Conservation (phyloP, 2,797 vertebrate genomes). For the Emydoidea blandingii region DNA sequence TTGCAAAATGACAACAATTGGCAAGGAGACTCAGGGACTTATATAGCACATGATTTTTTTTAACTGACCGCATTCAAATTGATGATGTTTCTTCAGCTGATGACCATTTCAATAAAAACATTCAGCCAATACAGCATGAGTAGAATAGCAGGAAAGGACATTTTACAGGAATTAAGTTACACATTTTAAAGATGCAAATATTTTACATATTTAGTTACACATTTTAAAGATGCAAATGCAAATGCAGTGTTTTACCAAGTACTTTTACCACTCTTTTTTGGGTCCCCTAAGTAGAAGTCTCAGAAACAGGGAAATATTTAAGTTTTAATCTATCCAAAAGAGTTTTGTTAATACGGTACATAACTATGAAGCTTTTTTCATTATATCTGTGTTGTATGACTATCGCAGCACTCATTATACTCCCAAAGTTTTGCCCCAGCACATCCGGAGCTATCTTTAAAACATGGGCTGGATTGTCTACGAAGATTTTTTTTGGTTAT, state of each 20-base stretch:
- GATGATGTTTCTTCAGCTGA: background rate
- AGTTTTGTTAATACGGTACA: background rate
- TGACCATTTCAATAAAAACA: background rate
- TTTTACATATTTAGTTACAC: too few relatives aligned
- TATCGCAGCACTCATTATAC: background rate
- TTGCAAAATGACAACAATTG: background rate
- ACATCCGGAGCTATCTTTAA: background rate
- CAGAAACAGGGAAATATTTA: background rate
- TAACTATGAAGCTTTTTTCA: background rate
- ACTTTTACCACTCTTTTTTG: background rate
- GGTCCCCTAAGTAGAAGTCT: background rate
- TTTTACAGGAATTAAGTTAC: background rate
- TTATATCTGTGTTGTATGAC: background rate
- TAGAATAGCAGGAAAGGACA: background rate
- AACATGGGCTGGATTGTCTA: conserved; percentile 2
- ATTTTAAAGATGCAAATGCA: too few relatives aligned
- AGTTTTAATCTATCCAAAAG: background rate
- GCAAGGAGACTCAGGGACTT: background rate
- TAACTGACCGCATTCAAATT: background rate
- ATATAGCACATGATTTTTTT: background rate
- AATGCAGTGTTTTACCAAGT: background rate
- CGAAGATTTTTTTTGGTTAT: conserved; percentile 22
- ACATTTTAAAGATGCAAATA: background rate
- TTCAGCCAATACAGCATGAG: background rate
- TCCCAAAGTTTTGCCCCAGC: background rate